Evolutionary conservation across 2,888 invertebrate genomes (phyloP), one percentile per base, ranked within the genome.

Genomic region (Geotrupes spiniger): DNA sequence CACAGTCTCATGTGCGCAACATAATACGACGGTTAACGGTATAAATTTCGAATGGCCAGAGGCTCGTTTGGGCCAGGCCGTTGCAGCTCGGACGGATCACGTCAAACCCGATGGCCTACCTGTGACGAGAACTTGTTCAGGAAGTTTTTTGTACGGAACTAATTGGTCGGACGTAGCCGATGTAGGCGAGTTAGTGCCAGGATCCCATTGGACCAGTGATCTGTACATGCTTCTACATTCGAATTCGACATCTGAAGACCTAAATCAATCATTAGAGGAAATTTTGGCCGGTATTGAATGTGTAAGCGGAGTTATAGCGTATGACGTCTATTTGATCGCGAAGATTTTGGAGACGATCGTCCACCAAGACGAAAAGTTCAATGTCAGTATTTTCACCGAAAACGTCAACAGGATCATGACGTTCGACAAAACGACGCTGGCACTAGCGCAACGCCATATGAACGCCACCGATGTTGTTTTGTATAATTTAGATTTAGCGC

Each of bases 91-190:
- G 11, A 11, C 10, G 5, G 5, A 11, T 5, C 29, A 11, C 29
- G 16, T 50, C 2, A 27, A 45, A 9, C 27, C 14, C 12, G 10
- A 46, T 14, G 45, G 46, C 21, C 17, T 50, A 25, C 46, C 46
- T 10, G 25, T 46, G 6, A 36, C 36, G 14, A 40, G 50, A 9
- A 25, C 14, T 9, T 50, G 50, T 10, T 16, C 15, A 3, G 46
- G 46, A 3, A 36, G 41, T 10, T 42, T 36, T 5, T 12, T 15
- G 12, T 6, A 11, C 11, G 50, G 50, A 1, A 46, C 42, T 3
- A 37, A 28, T 29, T 50, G 50, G 50, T 12, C 14, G 1, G 12
- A 36, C 3, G 16, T 36, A 10, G 14, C 4, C 14, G 36, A 14
- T 4, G 16, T 10, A 10, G 12, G 10, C 4, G 10, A 11, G 2